phyloP scores from a whole-genome alignment of 2,797 vertebrate genomes.

The Falco novaeseelandiae region DNA sequence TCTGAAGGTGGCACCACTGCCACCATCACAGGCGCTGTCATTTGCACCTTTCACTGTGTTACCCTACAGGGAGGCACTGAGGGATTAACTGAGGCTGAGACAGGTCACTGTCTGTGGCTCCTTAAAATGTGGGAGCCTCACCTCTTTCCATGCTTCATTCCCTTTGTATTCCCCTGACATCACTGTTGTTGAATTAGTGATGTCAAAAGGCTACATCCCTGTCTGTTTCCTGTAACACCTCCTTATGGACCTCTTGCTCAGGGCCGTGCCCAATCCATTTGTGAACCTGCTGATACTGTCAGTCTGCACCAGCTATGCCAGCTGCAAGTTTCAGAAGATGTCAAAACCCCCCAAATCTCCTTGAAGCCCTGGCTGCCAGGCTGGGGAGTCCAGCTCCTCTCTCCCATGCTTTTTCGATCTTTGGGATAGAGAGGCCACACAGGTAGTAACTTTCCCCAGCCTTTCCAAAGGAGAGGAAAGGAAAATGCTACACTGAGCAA shows the following conservation, averaged over 20 bases:
- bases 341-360: neutral
- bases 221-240: neutral
- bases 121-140: neutral
- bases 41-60: neutral
- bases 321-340: neutral
- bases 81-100: neutral
- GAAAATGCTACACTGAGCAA: neutral
- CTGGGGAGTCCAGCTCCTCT: neutral
- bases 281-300: neutral
- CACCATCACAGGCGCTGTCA: neutral
- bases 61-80: neutral
- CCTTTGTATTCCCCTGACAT: rapidly evolving
- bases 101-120: neutral
- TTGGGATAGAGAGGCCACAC: neutral
- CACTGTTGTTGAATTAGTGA: neutral
- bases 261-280: rapidly evolving
- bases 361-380: neutral
- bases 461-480: neutral
- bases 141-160: neutral
- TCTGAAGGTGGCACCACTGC: neutral
- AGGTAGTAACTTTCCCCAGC: neutral
- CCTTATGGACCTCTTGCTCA: neutral
- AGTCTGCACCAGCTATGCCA: neutral
- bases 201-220: neutral
- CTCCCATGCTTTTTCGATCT: rapidly evolving